Evolutionary conservation across 2,797 vertebrate species (phyloP).

Genomic region (Pseudochirops cupreus): DNA sequence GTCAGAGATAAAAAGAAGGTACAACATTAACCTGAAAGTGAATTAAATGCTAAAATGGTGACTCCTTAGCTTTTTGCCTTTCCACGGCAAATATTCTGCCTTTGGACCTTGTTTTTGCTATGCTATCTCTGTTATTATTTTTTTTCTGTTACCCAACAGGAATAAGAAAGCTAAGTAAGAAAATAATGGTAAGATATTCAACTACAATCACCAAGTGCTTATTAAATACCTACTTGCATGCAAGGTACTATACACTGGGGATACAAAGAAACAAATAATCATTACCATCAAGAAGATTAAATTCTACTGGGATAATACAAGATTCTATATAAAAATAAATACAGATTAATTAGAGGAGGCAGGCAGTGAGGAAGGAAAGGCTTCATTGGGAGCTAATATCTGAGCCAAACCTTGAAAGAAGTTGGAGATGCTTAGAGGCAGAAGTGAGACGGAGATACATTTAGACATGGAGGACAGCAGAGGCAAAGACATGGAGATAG

Average conservation of each 20-base stretch:
- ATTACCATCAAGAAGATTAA: not conserved
- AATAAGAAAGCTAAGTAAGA: slow-evolving; percentile 26
- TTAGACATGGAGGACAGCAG: not conserved
- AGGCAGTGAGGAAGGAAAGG: not conserved
- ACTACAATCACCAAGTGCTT: not conserved
- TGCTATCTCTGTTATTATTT: not conserved
- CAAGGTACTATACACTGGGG: not conserved
- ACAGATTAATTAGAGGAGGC: not conserved
- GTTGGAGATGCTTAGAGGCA: not conserved
- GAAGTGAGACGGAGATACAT: not conserved
- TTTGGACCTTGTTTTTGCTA: not conserved
- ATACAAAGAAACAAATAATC: not conserved
- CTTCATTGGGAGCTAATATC: not conserved
- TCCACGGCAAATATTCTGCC: not conserved
- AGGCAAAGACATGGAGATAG: not conserved
- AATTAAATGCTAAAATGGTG: slow-evolving; percentile 50
- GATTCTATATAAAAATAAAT: not conserved
- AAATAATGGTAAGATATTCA: slow-evolving; percentile 23
- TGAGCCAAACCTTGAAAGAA: not conserved
- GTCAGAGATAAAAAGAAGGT: slow-evolving; percentile 17
- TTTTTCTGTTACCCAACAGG: slow-evolving; percentile 20
- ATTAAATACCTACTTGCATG: not conserved
- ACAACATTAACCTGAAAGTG: slow-evolving; percentile 67
- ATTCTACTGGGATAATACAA: not conserved
- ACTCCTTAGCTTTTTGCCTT: not conserved